Conservation (phyloP, 2,113 vertebrate genomes). For the Xenotilapia longispinis region DNA sequence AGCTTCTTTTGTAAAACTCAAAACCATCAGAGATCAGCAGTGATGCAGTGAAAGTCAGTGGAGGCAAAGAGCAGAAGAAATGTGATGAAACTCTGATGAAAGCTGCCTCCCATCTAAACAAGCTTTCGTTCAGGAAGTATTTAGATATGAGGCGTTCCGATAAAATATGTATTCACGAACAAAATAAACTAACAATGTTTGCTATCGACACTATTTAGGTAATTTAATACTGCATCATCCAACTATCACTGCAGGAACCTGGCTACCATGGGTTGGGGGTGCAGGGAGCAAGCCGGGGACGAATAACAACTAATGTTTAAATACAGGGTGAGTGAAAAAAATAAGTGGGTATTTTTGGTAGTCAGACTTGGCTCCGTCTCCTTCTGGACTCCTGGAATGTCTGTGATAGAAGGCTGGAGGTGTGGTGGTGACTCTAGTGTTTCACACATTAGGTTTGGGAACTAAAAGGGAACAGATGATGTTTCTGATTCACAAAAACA, state of each 20-base stretch:
- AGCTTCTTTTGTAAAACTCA: background rate
- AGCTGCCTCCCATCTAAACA: background rate
- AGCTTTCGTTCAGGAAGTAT: accelerated
- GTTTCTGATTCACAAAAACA: background rate
- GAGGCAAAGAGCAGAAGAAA: background rate
- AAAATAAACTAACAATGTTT: background rate
- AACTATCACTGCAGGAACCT: background rate
- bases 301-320: background rate
- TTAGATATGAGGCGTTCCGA: background rate
- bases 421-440: background rate
- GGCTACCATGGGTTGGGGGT: background rate
- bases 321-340: background rate
- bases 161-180: background rate
- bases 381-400: background rate
- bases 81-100: background rate
- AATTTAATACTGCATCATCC: background rate
- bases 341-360: background rate
- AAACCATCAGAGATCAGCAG: background rate
- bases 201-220: background rate
- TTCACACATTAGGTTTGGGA: background rate
- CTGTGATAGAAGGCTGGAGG: background rate
- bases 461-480: background rate
- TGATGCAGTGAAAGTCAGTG: background rate
- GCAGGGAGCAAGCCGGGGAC: background rate
- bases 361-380: background rate